Evolutionary conservation across 2,797 vertebrate genomes (phyloP).

Genomic region (Carduelis carduelis): DNA sequence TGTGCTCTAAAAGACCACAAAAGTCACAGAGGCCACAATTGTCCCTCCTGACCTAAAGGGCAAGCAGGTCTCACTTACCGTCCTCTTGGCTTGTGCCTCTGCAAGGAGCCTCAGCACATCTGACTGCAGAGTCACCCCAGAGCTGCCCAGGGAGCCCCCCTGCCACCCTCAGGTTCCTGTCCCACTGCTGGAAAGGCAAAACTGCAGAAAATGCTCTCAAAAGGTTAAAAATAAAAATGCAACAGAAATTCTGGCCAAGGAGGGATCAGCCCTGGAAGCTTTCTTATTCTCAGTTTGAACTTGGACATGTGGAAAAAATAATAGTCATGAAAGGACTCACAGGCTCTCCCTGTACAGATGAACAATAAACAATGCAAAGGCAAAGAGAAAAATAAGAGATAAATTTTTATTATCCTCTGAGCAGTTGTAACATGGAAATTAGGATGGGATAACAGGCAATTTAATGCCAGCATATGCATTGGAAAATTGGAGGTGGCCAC

Average conservation of each 20-base stretch:
- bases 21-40: background rate
- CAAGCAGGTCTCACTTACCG: background rate
- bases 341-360: background rate
- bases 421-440: background rate
- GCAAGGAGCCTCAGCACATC: background rate
- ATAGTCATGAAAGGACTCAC: slow-evolving; percentile 17
- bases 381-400: background rate
- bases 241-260: background rate
- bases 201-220: background rate
- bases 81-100: background rate
- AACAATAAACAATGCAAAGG: background rate
- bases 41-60: background rate
- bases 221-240: slow-evolving; percentile 43
- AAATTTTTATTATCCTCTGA: background rate
- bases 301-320: slow-evolving; percentile 57
- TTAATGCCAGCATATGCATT: background rate
- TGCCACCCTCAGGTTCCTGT: background rate
- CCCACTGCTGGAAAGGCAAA: background rate
- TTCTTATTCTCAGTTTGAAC: slow-evolving; percentile 27
- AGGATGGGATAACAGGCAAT: background rate
- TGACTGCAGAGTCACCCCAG: background rate
- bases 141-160: background rate
- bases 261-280: background rate
- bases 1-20: background rate
- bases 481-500: background rate